Base-by-base conservation (phyloP, 2,888 invertebrate genomes). In the Epistrophella euchroma region DNA sequence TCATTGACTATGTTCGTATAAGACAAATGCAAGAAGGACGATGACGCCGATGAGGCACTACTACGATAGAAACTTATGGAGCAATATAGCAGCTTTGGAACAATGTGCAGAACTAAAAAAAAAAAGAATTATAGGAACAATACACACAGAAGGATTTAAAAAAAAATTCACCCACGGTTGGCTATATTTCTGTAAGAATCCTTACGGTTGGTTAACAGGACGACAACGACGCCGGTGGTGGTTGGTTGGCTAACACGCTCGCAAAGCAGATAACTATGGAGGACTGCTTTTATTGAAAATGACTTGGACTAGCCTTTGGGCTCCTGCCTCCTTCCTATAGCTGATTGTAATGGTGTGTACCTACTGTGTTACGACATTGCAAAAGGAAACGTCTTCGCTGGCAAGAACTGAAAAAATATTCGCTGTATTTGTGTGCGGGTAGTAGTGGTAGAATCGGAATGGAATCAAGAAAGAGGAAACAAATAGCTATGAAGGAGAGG, bases 191-290 rank as follows among this genome's bases (percentile, higher is more conserved):
- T 79, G 70, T 79, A 64, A 74, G 70, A 79, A 62, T 84, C 79
- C 79, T 80, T 80, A 84, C 64, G 79, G 84, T 84, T 84, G 84
- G 80, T 66, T 84, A 84, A 62, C 70, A 75, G 79, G 74, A 84
- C 79, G 68, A 79, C 74, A 64, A 64, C 56, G 62, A 66, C 56
- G 64, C 43, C 79, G 50, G 64, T 76, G 81, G 70, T 81, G 75
- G 80, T 81, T 83, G 83, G 74, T 66, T 77, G 64, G 66, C 58
- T 66, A 37, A 47, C 37, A 58, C 47, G 58, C 58, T 70, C 56
- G 28, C 64, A 40, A 22, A 13, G 37, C 74, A 58, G 77, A 71
- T 64, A 73, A 71, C 50, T 62, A 80, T 40, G 15, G 19, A 66
- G 35, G 47, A 58, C 75, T 52, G 19, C n/a, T 40, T 25, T 32